Conservation (phyloP, 2,888 invertebrate species). For the Aphidoletes aphidimyza region DNA sequence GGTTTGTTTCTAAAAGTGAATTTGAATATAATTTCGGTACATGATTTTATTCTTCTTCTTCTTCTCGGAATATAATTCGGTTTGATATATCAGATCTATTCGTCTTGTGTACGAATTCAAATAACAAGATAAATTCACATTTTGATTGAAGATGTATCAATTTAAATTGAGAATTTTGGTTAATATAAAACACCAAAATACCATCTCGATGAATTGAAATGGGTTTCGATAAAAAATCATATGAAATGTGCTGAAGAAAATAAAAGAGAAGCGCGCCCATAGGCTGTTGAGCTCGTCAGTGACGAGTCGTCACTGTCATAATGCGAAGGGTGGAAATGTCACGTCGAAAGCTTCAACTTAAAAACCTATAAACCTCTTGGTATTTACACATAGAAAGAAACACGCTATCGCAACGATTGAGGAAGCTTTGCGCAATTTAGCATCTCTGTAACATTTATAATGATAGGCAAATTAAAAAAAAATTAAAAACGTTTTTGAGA, state of each 20-base stretch:
- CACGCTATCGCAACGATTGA: neutral
- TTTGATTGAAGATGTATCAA: slow-evolving; percentile 42
- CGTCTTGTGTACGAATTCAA: too few species aligned
- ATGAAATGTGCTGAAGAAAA: neutral
- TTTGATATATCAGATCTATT: neutral
- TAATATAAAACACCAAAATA: slow-evolving; percentile 19
- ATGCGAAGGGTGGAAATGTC: neutral
- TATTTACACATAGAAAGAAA: neutral
- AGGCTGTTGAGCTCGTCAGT: neutral
- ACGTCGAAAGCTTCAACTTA: neutral
- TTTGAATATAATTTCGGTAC: neutral
- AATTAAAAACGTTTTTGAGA: neutral
- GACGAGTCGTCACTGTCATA: neutral
- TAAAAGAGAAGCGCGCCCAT: neutral
- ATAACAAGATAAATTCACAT: slow-evolving; percentile 17
- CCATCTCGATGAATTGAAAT: neutral
- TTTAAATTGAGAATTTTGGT: neutral
- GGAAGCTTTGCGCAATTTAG: neutral
- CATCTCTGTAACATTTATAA: neutral
- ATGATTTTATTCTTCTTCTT: slow-evolving; percentile 1
- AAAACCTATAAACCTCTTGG: neutral
- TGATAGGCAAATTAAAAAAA: too few species aligned
- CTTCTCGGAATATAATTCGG: neutral
- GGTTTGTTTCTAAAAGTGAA: slow-evolving; percentile 8
- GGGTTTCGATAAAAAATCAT: neutral